Evolutionary conservation across 2,113 vertebrate genomes (phyloP).

Genomic region (Salvelinus sp.): DNA sequence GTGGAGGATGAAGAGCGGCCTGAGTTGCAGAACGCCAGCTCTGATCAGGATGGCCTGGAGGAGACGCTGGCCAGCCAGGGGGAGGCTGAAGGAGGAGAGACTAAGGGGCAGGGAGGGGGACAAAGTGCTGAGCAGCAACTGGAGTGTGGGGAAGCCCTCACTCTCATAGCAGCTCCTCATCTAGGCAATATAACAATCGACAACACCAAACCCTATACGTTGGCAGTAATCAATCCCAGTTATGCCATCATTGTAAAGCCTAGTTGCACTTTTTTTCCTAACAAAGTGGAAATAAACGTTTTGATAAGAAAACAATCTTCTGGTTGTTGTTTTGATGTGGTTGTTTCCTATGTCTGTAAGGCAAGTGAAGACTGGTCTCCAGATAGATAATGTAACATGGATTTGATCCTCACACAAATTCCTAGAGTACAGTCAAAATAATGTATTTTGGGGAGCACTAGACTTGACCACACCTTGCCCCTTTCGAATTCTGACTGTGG

Average conservation of each 20-base stretch:
- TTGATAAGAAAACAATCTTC: background rate
- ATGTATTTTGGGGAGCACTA: too few relatives aligned
- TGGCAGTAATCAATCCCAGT: background rate
- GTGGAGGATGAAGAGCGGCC: conserved; percentile 89
- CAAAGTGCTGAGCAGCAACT: conserved; percentile 43
- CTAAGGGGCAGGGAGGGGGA: conserved; percentile 18
- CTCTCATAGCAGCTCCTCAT: conserved; percentile 27
- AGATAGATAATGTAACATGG: too few relatives aligned
- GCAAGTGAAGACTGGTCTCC: too few relatives aligned
- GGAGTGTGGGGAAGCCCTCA: conserved; percentile 59
- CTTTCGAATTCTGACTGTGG: too few relatives aligned
- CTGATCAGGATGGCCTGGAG: conserved; percentile 72
- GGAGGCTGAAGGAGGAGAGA: conserved; percentile 34
- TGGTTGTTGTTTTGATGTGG: background rate
- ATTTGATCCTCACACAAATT: too few relatives aligned
- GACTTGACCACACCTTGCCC: too few relatives aligned
- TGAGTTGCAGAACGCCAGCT: conserved; percentile 75
- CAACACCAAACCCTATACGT: background rate
- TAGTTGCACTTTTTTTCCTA: background rate
- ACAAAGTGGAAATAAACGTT: background rate
- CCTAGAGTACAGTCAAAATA: too few relatives aligned
- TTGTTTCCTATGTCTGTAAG: too few relatives aligned
- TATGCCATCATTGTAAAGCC: background rate
- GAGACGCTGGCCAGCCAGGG: conserved; percentile 54
- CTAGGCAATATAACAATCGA: background rate